These are phyloP conservation scores for Tenualosa ilisha DNA, from an alignment of 2,797 vertebrate species.

Conservation along the genomic window DNA sequence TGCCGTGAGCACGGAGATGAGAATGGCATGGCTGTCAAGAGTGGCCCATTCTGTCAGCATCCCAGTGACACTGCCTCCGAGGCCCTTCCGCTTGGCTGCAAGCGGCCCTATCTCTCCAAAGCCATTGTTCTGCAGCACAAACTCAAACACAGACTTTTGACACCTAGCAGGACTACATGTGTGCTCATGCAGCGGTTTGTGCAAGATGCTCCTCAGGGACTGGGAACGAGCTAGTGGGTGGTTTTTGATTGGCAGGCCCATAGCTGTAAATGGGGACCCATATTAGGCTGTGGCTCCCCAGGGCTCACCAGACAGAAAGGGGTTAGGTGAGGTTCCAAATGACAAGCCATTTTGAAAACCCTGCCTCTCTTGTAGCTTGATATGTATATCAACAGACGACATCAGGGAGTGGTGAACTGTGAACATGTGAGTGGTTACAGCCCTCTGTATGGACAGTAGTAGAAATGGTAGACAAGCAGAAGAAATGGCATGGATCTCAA, in stretches of 20 bases:
- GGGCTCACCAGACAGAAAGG: background rate
- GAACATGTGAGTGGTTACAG: background rate
- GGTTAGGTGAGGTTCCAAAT: background rate
- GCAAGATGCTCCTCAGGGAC: background rate
- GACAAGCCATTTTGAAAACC: background rate
- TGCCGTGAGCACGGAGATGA: constrained; percentile 44
- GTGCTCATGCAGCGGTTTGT: background rate
- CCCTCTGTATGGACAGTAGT: background rate
- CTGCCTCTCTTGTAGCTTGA: background rate
- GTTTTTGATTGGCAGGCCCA: background rate
- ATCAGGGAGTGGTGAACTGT: no score
- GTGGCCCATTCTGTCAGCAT: constrained; percentile 33
- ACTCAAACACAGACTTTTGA: background rate
- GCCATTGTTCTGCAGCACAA: background rate
- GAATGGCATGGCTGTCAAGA: constrained; percentile 26
- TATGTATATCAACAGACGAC: background rate
- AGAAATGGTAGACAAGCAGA: background rate
- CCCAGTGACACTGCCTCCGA: constrained; percentile 27
- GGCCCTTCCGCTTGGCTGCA: background rate
- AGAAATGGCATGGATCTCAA: background rate
- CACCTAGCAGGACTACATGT: background rate
- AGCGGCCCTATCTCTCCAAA: background rate
- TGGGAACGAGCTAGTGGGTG: background rate
- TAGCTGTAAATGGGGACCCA: background rate
- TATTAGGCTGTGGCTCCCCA: background rate